A percentile compares a stretch with the other conserved stretches of the same genome.
Conservation (phyloP, 2,113 vertebrate species). For the Petroica traversi region DNA sequence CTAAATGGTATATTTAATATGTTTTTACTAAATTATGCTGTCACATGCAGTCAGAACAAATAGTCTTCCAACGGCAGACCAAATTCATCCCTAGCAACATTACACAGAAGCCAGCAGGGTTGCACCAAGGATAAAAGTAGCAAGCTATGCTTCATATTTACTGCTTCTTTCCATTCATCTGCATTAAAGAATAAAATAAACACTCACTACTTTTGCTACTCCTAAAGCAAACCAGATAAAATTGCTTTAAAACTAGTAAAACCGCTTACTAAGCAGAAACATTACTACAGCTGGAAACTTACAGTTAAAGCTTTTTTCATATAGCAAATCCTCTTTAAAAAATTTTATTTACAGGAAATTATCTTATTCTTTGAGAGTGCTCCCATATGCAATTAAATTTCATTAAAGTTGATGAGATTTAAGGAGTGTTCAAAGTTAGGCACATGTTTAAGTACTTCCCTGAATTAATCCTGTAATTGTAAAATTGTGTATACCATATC, state of each 20-base stretch:
- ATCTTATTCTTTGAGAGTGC: background rate
- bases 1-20: slow-evolving; percentile 38
- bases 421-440: background rate
- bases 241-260: background rate
- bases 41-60: background rate
- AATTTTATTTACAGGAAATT: background rate
- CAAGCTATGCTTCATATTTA: background rate
- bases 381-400: background rate
- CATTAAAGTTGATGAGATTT: background rate
- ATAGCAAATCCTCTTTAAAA: background rate
- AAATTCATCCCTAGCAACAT: background rate
- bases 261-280: background rate
- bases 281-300: background rate
- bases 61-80: background rate
- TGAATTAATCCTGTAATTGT: background rate
- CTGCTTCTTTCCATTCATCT: background rate
- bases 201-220: background rate
- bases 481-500: background rate
- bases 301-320: background rate
- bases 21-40: slow-evolving; percentile 20
- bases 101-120: background rate
- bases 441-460: background rate
- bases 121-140: background rate
- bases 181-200: background rate
- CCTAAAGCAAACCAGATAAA: background rate